These are phyloP conservation scores for Hormiphora californensis DNA, from an alignment of 37 sponge, comb jelly and placozoan species.

Conservation along the genomic window DNA sequence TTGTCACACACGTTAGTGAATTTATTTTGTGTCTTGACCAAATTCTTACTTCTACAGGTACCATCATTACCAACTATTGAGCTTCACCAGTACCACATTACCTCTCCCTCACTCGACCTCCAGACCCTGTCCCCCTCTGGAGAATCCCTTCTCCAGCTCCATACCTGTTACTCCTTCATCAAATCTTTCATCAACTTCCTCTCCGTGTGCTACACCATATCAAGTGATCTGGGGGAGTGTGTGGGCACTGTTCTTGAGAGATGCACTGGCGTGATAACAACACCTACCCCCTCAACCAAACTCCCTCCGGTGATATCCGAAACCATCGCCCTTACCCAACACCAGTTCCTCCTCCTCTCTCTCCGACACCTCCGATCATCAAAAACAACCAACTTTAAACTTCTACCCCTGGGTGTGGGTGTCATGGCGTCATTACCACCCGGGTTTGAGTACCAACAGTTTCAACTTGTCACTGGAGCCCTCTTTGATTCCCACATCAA, in stretches of 20 bases:
- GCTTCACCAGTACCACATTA: background rate
- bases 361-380: too few relatives aligned
- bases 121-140: background rate
- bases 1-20: background rate
- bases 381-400: too few relatives aligned
- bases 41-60: background rate
- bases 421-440: background rate
- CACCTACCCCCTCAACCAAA: too few relatives aligned
- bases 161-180: constrained; percentile 26
- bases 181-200: too few relatives aligned
- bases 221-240: too few relatives aligned
- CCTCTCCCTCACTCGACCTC: background rate
- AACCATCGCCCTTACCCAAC: too few relatives aligned
- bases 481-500: background rate
- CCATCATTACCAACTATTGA: background rate
- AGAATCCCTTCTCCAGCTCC: background rate
- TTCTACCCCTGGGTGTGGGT: too few relatives aligned
- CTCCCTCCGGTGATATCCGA: too few relatives aligned
- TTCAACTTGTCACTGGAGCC: background rate
- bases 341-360: too few relatives aligned
- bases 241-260: too few relatives aligned
- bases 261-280: too few relatives aligned
- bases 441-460: constrained; percentile 45
- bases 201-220: too few relatives aligned
- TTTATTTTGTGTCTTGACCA: background rate